phyloP scores from a whole-genome alignment of 2,797 vertebrate species.

The Darevskia nairensis region DNA sequence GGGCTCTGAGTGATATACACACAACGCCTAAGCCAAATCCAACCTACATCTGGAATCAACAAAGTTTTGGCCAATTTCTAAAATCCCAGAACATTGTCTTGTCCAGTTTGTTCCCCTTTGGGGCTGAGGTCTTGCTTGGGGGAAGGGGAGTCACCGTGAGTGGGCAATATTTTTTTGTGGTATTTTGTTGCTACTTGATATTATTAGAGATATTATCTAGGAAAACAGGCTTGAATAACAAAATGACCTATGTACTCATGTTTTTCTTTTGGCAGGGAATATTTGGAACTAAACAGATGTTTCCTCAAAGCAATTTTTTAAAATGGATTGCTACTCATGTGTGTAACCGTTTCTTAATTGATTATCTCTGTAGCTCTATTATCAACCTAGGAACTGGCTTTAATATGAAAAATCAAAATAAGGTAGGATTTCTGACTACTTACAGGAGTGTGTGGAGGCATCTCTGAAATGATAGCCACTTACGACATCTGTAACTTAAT shows the following conservation, averaged over 20 bases:
- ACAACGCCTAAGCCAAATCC: too few species aligned
- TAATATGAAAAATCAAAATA: conserved; percentile 92
- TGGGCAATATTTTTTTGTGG: background rate
- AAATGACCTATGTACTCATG: background rate
- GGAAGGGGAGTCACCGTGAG: too few species aligned
- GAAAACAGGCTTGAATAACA: background rate
- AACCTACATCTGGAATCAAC: too few species aligned
- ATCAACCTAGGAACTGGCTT: conserved; percentile 93
- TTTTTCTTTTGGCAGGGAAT: conserved; percentile 79
- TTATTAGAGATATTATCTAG: background rate
- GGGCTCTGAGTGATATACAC: too few species aligned
- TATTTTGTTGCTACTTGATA: background rate
- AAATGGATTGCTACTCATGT: conserved; percentile 89
- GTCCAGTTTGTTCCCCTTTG: too few species aligned
- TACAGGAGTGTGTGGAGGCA: background rate
- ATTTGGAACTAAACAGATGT: conserved; percentile 87
- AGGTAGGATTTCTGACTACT: conserved; percentile 78
- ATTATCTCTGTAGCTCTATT: conserved; percentile 88
- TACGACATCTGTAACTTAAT: too few species aligned
- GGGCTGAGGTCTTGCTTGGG: too few species aligned
- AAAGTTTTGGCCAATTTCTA: too few species aligned
- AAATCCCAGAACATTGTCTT: too few species aligned
- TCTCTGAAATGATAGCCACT: background rate
- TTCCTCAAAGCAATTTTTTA: conserved; percentile 84
- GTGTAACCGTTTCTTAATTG: conserved; percentile 81